These are phyloP conservation scores for Cliona cf. orientalis DNA, from an alignment of 37 sponge, comb jelly and placozoan species.

Conservation along the genomic window DNA sequence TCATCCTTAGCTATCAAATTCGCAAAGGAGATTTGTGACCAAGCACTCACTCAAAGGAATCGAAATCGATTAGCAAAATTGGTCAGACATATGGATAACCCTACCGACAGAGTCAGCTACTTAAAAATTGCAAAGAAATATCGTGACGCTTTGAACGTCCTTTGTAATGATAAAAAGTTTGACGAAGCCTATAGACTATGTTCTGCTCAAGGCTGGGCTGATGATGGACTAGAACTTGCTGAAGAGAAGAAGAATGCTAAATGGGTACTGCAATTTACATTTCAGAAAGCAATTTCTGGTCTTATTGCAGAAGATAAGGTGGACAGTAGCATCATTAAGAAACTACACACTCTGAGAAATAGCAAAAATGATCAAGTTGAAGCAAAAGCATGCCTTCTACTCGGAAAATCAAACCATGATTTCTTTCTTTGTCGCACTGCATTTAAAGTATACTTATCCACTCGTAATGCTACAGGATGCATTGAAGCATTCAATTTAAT, in stretches of 20 bases:
- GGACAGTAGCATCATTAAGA: not conserved
- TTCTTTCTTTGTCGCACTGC: not conserved
- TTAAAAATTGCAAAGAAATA: constrained; percentile 2
- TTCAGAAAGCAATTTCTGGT: constrained; percentile 16
- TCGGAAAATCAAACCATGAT: constrained; percentile 14
- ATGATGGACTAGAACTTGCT: constrained; percentile 23
- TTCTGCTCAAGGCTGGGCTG: constrained; percentile 23
- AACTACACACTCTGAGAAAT: too few species aligned
- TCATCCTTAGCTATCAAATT: constrained; percentile 3
- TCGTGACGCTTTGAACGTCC: constrained; percentile 21
- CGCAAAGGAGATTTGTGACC: not conserved
- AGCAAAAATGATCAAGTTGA: not conserved
- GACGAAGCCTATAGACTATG: constrained; percentile 15
- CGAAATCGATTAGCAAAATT: not conserved
- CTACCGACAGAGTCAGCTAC: not conserved
- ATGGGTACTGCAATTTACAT: not conserved
- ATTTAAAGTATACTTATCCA: not conserved
- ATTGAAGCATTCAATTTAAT: constrained; percentile 23
- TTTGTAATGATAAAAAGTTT: not conserved
- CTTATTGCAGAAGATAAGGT: not conserved
- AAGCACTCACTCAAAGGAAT: not conserved
- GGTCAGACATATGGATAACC: constrained; percentile 9
- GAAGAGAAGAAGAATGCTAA: not conserved
- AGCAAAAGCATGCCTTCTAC: not conserved
- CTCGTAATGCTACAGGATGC: not conserved